These are phyloP conservation scores for Sardina pilchardus DNA, from an alignment of 2,113 vertebrate species.

Conservation along the genomic window DNA sequence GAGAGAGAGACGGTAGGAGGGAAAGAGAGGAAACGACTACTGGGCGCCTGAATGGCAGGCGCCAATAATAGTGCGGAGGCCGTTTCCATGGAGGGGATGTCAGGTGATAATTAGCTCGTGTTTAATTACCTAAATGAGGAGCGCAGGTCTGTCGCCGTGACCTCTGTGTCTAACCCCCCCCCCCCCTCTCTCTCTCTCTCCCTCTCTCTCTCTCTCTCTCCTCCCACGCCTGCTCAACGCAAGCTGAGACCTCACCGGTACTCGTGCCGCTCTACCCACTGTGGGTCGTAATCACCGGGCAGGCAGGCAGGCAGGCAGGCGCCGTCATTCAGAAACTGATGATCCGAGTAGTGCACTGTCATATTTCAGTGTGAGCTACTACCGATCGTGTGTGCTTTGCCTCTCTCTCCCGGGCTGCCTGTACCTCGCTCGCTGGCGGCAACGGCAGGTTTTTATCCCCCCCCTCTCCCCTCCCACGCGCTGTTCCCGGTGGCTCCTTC, in stretches of 20 bases:
- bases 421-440: background rate
- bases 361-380: background rate
- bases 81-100: slow-evolving; percentile 24
- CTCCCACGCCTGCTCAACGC: background rate
- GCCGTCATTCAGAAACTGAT: background rate
- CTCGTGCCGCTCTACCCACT: background rate
- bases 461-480: background rate
- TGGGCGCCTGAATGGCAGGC: slow-evolving; percentile 10
- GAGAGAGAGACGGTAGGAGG: background rate
- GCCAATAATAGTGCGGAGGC: slow-evolving; percentile 25
- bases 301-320: background rate
- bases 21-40: background rate
- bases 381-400: background rate
- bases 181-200: background rate
- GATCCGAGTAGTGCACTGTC: background rate
- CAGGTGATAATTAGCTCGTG: slow-evolving; percentile 42
- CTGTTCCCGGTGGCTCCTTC: background rate
- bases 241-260: background rate
- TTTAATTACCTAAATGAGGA: slow-evolving; percentile 43
- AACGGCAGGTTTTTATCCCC: background rate
- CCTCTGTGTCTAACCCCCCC: background rate
- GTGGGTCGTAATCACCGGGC: background rate
- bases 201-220: background rate
- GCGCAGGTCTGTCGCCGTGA: slow-evolving; percentile 1
- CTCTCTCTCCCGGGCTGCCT: background rate